These are phyloP conservation scores for Synergus laeviventris DNA, from an alignment of 2,888 invertebrate genomes.

Conservation along the genomic window DNA sequence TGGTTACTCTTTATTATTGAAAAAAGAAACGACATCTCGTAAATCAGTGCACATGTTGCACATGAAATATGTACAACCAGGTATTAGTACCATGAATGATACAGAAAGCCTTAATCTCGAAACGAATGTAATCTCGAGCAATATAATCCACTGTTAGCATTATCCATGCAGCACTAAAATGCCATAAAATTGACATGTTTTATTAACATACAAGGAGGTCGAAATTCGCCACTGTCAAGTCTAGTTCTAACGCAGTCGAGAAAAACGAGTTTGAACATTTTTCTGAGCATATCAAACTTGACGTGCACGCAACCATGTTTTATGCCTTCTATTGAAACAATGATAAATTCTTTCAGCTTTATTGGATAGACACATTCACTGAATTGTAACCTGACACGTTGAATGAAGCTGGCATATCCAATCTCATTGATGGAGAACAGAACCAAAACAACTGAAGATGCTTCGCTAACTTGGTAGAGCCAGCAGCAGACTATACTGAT, in stretches of 20 bases:
- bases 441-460: background rate
- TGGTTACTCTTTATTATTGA: background rate
- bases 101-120: constrained; percentile 19
- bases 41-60: constrained; percentile 7
- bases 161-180: constrained; percentile 23
- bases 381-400: constrained; percentile 15
- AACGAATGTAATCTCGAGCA: constrained; percentile 11
- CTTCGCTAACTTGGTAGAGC: background rate
- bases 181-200: constrained; percentile 27
- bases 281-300: constrained; percentile 17
- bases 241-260: constrained; percentile 39
- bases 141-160: constrained; percentile 1
- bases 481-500: background rate
- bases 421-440: background rate
- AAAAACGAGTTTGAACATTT: constrained; percentile 36
- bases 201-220: constrained; percentile 39
- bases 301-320: constrained; percentile 36
- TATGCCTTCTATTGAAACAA: background rate
- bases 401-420: background rate
- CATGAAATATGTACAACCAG: constrained; percentile 18
- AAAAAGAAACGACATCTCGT: background rate
- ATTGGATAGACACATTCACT: constrained; percentile 25
- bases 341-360: constrained; percentile 39
- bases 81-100: background rate
- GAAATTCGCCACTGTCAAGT: constrained; percentile 31